These are phyloP conservation scores for Hydroisotoma schaefferi DNA, from an alignment of 2,888 invertebrate species.

Conservation along the genomic window DNA sequence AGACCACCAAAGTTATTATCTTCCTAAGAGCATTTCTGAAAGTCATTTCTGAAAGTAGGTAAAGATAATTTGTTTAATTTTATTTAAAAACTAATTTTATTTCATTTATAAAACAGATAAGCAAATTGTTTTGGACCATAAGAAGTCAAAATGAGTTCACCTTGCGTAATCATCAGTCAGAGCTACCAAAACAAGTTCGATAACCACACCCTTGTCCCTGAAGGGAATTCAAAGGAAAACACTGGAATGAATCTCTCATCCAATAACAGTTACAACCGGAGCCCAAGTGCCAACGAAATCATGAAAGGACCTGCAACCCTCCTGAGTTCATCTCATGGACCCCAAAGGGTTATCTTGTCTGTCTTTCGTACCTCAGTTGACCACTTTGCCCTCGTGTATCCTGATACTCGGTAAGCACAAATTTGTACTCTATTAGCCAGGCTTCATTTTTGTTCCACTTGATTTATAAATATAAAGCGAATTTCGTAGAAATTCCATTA, in stretches of 20 bases:
- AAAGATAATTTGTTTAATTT: too few relatives aligned
- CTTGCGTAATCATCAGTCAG: conserved; percentile 41
- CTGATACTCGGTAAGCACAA: conserved; percentile 43
- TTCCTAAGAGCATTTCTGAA: too few relatives aligned
- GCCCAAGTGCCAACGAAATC: conserved; percentile 43
- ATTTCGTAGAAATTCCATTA: too few relatives aligned
- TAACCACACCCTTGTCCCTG: conserved; percentile 14
- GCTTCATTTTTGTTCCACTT: too few relatives aligned
- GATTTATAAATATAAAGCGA: too few relatives aligned
- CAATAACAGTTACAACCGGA: conserved; percentile 21
- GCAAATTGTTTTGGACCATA: not conserved
- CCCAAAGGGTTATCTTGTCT: conserved; percentile 40
- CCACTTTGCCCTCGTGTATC: conserved; percentile 46
- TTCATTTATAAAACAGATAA: too few relatives aligned
- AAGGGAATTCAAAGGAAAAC: not conserved
- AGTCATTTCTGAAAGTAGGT: too few relatives aligned
- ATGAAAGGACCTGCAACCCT: conserved; percentile 44
- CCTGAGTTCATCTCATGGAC: conserved; percentile 40
- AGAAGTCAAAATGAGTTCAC: conserved; percentile 40
- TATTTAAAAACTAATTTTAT: too few relatives aligned
- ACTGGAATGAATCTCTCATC: conserved; percentile 20
- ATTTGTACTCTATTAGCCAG: too few relatives aligned
- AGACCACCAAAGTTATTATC: too few relatives aligned
- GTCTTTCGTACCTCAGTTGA: conserved; percentile 44
- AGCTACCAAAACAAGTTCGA: conserved; percentile 28